A percentile compares a stretch with the other conserved stretches of the same genome.
These are phyloP conservation scores for Anoncus sp. DNA, from an alignment of 2,888 invertebrate species.

Conservation along the genomic window DNA sequence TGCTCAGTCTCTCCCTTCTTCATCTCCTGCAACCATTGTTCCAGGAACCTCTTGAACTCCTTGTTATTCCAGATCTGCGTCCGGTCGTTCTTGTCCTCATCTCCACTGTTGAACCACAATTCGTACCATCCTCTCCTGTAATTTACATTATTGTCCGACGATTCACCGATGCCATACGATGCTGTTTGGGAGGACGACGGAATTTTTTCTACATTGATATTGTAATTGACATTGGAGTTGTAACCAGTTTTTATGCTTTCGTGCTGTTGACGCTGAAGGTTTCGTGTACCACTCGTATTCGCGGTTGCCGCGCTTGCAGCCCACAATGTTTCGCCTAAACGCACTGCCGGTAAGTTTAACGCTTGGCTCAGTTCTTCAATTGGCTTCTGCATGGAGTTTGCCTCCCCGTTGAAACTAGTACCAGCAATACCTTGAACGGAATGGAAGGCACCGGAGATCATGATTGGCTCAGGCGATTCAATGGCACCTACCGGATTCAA, in stretches of 20 bases:
- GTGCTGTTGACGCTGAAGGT: slow-evolving; percentile 6
- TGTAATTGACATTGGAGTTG: slow-evolving; percentile 42
- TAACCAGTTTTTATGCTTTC: slow-evolving; percentile 37
- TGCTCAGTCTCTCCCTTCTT: neutral
- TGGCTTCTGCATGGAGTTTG: neutral
- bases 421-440: slow-evolving; percentile 25
- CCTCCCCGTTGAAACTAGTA: slow-evolving; percentile 16
- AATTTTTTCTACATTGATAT: slow-evolving; percentile 36
- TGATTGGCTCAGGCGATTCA: slow-evolving; percentile 32
- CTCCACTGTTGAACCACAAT: slow-evolving; percentile 52
- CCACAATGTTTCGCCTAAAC: slow-evolving; percentile 23
- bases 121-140: slow-evolving; percentile 48
- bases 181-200: neutral
- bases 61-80: slow-evolving; percentile 57
- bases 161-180: slow-evolving; percentile 11
- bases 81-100: slow-evolving; percentile 39
- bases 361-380: slow-evolving; percentile 23
- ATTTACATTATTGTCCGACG: slow-evolving; percentile 3
- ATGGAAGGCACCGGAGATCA: slow-evolving; percentile 42
- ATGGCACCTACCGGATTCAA: slow-evolving; percentile 28
- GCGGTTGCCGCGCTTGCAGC: neutral
- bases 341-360: slow-evolving; percentile 20
- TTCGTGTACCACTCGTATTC: slow-evolving; percentile 23
- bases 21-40: neutral
- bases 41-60: slow-evolving; percentile 52